phyloP scores from a whole-genome alignment of 2,797 vertebrate genomes.

The Molossus alvarezi region DNA sequence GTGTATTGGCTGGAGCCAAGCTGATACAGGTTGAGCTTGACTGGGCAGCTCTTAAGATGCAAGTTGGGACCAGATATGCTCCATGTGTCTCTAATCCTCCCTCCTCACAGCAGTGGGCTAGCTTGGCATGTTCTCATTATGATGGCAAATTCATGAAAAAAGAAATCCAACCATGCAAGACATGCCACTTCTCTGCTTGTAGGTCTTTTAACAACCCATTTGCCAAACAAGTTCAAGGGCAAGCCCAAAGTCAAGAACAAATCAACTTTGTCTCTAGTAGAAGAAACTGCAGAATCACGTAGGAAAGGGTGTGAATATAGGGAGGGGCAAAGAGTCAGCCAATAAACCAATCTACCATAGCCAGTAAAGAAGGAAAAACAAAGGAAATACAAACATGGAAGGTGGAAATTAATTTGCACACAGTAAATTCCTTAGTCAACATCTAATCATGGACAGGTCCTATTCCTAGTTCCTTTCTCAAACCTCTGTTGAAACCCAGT shows the following conservation, averaged over 20 bases:
- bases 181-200: background rate
- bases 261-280: background rate
- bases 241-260: background rate
- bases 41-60: background rate
- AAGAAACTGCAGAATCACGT: background rate
- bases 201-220: background rate
- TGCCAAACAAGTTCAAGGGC: background rate
- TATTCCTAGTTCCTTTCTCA: slow-evolving; percentile 4
- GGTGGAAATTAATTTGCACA: background rate
- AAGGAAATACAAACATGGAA: background rate
- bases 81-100: background rate
- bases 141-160: background rate
- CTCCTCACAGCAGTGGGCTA: background rate
- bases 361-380: background rate
- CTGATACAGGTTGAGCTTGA: background rate
- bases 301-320: background rate
- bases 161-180: background rate
- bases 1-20: background rate
- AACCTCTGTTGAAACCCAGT: background rate
- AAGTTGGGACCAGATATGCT: background rate
- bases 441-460: background rate
- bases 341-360: background rate
- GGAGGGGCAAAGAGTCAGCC: background rate
- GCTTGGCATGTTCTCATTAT: background rate
- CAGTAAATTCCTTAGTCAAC: background rate